Evolutionary conservation across 2,797 vertebrate species (phyloP).

Genomic region (Neopelma chrysocephalum): DNA sequence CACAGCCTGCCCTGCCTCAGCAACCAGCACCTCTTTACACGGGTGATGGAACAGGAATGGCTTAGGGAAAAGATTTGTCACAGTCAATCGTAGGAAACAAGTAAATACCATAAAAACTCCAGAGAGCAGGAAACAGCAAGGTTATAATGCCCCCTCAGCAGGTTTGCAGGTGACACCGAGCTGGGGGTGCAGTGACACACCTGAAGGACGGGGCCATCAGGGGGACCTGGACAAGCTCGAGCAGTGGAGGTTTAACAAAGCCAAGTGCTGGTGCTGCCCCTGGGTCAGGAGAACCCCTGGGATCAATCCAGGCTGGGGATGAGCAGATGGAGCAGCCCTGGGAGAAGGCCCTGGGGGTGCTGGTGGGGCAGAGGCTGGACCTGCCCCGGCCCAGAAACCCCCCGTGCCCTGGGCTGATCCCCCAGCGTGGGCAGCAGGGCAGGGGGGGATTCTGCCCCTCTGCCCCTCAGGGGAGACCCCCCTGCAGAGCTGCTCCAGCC

Average conservation of each 20-base stretch:
- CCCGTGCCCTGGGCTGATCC: background rate
- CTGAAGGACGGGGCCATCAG: background rate
- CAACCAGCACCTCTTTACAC: rapidly evolving
- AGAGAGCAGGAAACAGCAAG: background rate
- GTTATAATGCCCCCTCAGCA: background rate
- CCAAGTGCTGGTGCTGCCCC: background rate
- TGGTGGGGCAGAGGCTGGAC: background rate
- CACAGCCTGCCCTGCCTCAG: background rate
- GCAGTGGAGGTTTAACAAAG: too few relatives aligned
- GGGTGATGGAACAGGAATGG: background rate
- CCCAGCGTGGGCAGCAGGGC: background rate
- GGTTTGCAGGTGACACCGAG: background rate
- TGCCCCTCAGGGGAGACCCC: too few relatives aligned
- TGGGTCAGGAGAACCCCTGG: background rate
- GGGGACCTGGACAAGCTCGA: too few relatives aligned
- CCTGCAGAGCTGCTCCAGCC: too few relatives aligned
- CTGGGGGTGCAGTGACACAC: background rate
- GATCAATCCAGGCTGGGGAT: background rate
- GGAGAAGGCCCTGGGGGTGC: background rate
- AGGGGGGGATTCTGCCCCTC: background rate
- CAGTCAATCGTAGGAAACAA: background rate
- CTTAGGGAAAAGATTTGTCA: background rate
- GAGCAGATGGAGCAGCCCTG: background rate
- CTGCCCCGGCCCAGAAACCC: background rate
- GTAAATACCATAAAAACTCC: background rate